Evolutionary conservation across 2,888 invertebrate species (phyloP).

Genomic region (Frankliniella intonsa): DNA sequence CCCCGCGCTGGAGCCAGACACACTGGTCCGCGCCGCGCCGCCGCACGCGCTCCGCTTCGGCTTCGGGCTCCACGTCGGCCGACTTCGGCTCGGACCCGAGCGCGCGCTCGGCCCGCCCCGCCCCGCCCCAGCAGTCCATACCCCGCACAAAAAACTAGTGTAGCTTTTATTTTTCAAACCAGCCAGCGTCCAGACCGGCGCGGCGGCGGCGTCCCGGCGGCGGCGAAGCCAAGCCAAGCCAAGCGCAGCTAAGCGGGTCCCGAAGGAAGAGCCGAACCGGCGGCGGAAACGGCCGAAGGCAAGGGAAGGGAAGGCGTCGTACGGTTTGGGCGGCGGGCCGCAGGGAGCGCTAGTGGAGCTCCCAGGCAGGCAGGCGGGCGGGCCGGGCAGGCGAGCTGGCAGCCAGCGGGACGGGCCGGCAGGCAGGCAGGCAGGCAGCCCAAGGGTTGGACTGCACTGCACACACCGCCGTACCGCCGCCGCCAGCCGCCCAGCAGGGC

Average conservation of each 20-base stretch:
- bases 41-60: not conserved
- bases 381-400: not conserved
- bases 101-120: not conserved
- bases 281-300: slow-evolving; percentile 18
- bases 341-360: slow-evolving; percentile 4
- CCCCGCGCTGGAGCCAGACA: not conserved
- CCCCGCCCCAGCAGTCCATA: too few relatives aligned
- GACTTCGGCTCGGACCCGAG: not conserved
- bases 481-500: not conserved
- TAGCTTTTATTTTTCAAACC: slow-evolving; percentile 5
- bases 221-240: not conserved
- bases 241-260: not conserved
- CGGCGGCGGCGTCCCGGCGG: not conserved
- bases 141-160: slow-evolving; percentile 4
- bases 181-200: not conserved
- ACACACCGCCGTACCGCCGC: too few relatives aligned
- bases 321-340: not conserved
- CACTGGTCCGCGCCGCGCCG: not conserved
- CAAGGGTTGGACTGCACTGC: too few relatives aligned
- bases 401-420: not conserved
- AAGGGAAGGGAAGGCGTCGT: not conserved
- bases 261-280: slow-evolving; percentile 7
- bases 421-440: not conserved
- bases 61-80: not conserved
- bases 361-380: not conserved